Percentiles rank a stretch among this genome's conserved stretches.
These are phyloP conservation scores for Drosophila subquinaria DNA, from an alignment of 2,888 invertebrate species.

Conservation along the genomic window DNA sequence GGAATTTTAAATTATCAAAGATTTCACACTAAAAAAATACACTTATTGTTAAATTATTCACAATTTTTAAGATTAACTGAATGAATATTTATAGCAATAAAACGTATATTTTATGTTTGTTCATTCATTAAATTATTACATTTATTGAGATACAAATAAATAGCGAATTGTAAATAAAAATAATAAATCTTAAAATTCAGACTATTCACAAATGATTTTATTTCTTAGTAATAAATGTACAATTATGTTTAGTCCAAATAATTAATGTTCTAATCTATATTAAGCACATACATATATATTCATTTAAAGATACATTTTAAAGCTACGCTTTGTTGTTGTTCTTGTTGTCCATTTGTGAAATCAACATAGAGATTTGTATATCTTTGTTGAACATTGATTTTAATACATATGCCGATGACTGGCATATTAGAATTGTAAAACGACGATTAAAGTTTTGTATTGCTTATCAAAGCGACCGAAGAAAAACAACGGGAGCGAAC, in stretches of 20 bases:
- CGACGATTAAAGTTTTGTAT: constrained; percentile 72
- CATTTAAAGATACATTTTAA: constrained; percentile 5
- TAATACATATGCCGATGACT: constrained; percentile 52
- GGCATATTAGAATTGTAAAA: constrained; percentile 67
- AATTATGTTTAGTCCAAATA: not conserved
- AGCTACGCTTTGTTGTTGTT: constrained; percentile 4
- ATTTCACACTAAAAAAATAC: constrained; percentile 6
- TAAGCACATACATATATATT: not conserved
- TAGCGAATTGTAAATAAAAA: not conserved
- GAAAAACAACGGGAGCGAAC: constrained; percentile 32
- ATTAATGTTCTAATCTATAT: constrained; percentile 7
- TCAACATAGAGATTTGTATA: constrained; percentile 42
- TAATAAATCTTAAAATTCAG: not conserved
- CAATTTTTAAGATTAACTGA: not conserved
- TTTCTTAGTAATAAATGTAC: not conserved
- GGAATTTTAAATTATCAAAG: not conserved
- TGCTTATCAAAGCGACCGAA: constrained; percentile 53
- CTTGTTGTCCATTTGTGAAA: constrained; percentile 16
- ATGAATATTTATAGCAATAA: constrained; percentile 4
- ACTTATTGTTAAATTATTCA: not conserved
- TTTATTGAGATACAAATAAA: not conserved
- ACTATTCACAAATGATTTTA: not conserved
- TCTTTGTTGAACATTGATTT: constrained; percentile 52
- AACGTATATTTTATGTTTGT: not conserved
- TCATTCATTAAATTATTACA: not conserved